Percentiles rank a stretch among this genome's conserved stretches.
Conservation (phyloP, 2,888 invertebrate species). For the Volucella inflata region DNA sequence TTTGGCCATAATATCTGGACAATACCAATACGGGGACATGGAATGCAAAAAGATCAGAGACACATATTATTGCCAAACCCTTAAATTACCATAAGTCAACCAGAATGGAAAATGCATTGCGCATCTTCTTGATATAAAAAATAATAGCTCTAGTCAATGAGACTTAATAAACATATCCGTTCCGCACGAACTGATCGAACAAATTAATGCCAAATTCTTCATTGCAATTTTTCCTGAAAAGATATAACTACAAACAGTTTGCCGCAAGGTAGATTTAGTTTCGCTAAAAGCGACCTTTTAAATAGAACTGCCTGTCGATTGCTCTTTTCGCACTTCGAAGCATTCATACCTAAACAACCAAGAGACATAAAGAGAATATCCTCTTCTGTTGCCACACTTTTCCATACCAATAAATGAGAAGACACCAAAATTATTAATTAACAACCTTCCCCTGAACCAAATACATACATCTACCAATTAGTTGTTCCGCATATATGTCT, state of each 20-base stretch:
- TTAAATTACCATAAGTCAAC: conserved; percentile 1
- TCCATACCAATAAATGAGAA: too few relatives aligned
- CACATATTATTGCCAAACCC: conserved; percentile 20
- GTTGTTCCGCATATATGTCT: too few relatives aligned
- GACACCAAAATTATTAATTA: too few relatives aligned
- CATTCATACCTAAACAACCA: conserved; percentile 28
- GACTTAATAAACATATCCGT: too few relatives aligned
- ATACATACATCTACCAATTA: too few relatives aligned
- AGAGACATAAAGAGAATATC: conserved; percentile 21
- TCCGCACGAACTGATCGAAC: too few relatives aligned
- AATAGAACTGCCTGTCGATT: conserved; percentile 29
- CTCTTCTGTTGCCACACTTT: conserved; percentile 17
- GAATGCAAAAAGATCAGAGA: conserved; percentile 12
- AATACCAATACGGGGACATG: conserved; percentile 30
- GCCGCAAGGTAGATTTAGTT: conserved; percentile 15
- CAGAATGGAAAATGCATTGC: too few relatives aligned
- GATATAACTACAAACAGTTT: conserved; percentile 24
- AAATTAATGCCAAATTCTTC: too few relatives aligned
- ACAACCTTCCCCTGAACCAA: too few relatives aligned
- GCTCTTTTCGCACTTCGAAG: conserved; percentile 26
- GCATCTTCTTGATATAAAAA: conserved; percentile 19
- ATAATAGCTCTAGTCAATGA: conserved; percentile 19
- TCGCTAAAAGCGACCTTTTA: conserved; percentile 24
- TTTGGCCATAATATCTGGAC: conserved; percentile 27
- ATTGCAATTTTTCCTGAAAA: conserved; percentile 25